phyloP scores from a whole-genome alignment of 2,888 invertebrate species.

The Oscheius sp. region DNA sequence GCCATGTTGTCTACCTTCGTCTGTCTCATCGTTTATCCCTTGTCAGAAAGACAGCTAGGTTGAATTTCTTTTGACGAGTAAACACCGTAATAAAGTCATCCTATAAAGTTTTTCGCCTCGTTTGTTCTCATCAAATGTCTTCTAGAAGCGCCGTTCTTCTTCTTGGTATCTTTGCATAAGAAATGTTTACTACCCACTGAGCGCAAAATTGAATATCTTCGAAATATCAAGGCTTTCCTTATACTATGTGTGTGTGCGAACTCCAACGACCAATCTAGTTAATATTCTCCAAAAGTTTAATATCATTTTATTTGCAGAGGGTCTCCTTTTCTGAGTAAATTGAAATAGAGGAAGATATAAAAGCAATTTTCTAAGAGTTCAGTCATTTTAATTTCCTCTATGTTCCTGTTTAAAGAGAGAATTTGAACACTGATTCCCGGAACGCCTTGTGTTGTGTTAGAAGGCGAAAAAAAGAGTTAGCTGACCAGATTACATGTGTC shows the following conservation, averaged over 20 bases:
- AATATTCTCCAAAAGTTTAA: background rate
- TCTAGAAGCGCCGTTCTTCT: too few relatives aligned
- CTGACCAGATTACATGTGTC: conserved; percentile 28
- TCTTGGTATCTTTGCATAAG: too few relatives aligned
- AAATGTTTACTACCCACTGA: too few relatives aligned
- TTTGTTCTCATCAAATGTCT: too few relatives aligned
- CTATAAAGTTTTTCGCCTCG: background rate
- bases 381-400: too few relatives aligned
- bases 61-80: conserved; percentile 3
- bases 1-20: too few relatives aligned
- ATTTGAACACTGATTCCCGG: conserved; percentile 1
- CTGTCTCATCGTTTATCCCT: background rate
- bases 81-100: conserved; percentile 10
- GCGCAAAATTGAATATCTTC: too few relatives aligned
- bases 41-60: background rate
- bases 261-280: too few relatives aligned
- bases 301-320: background rate
- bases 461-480: background rate
- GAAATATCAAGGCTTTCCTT: too few relatives aligned
- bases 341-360: background rate
- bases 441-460: background rate
- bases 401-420: too few relatives aligned
- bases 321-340: background rate
- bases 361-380: background rate
- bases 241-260: too few relatives aligned